Evolutionary conservation across 2,797 vertebrate genomes (phyloP), one percentile per base, ranked within the genome.

Genomic region (Epinephelus coioides): DNA sequence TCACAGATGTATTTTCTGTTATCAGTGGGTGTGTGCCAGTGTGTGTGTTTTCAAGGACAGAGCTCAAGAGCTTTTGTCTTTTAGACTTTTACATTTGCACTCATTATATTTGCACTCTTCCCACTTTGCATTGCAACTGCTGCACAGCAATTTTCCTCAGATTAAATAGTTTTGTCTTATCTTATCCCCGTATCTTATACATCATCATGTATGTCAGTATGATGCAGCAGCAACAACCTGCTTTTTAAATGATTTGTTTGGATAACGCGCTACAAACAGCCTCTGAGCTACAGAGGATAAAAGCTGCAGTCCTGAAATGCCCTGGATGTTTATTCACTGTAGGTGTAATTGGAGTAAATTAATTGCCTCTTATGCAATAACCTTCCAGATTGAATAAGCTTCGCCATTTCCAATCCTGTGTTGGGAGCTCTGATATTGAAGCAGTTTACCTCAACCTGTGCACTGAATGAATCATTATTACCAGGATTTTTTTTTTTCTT

Each of bases 361-460:
- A 81, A 89, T 90, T 82, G 46, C 62, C 63, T 86, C 66, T 83
- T 66, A 81, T 79, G 76, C 80, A 82, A 63, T 75, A 87, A 85
- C 73, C 71, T 81, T 73, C 46, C 23, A 57, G 51, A 91, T 23
- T 86, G 61, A 84, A 69, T 60, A 63, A 86, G 43, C 64, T 25
- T 61, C 57, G 81, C 55, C 23, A 34, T 74, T 67, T 73, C 11
- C 49, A 78, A 13, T 38, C 40, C 44, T 64, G 40, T 19, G 54
- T 59, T 27, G 49, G 59, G 62, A 67, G 64, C 53, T 81, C 18
- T 54, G 54, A 70, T 73, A 66, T 61, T 17, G 3, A 61, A 57
- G 63, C 43, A 27, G 21, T 68, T 73, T 27, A 57, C 61, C 15
- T 61, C 57, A 61, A 73, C 47, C 72, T 17, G n/a, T 30, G 63